phyloP scores from a whole-genome alignment of 2,888 invertebrate species.

The Coelinius sp. region DNA sequence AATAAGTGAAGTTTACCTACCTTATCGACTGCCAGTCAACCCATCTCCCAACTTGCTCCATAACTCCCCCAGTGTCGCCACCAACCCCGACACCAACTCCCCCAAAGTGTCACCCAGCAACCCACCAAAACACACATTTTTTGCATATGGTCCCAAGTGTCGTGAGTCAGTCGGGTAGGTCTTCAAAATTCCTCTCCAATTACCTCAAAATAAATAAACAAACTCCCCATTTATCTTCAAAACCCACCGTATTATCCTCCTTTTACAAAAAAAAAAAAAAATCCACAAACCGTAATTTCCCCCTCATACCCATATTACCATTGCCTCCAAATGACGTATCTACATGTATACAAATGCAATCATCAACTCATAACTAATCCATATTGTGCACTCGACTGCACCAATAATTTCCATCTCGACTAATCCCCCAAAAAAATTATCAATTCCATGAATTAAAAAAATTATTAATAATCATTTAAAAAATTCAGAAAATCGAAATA shows the following conservation, averaged over 20 bases:
- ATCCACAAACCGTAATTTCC: too few species aligned
- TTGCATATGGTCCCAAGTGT: slow-evolving; percentile 20
- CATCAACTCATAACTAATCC: not conserved
- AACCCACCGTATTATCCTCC: not conserved
- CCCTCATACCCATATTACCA: not conserved
- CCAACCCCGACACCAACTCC: not conserved
- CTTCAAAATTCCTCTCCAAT: slow-evolving; percentile 1
- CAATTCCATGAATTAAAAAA: not conserved
- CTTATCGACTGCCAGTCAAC: too few species aligned
- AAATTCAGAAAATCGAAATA: not conserved
- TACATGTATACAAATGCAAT: not conserved
- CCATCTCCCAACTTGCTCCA: not conserved
- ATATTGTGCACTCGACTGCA: not conserved
- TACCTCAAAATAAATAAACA: slow-evolving; percentile 17
- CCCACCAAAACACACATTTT: slow-evolving; percentile 2
- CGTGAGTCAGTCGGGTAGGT: slow-evolving; percentile 17
- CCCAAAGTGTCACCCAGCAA: not conserved
- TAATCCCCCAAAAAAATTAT: not conserved
- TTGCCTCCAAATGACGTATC: slow-evolving; percentile 5
- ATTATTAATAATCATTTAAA: not conserved
- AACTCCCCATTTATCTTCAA: not conserved
- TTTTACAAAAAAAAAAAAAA: too few species aligned
- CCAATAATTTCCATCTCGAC: not conserved
- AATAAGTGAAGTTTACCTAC: too few species aligned
- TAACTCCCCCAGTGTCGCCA: not conserved